Conservation (phyloP, 1,140 invertebrate genomes). For the Drosophila nigromelanica region DNA sequence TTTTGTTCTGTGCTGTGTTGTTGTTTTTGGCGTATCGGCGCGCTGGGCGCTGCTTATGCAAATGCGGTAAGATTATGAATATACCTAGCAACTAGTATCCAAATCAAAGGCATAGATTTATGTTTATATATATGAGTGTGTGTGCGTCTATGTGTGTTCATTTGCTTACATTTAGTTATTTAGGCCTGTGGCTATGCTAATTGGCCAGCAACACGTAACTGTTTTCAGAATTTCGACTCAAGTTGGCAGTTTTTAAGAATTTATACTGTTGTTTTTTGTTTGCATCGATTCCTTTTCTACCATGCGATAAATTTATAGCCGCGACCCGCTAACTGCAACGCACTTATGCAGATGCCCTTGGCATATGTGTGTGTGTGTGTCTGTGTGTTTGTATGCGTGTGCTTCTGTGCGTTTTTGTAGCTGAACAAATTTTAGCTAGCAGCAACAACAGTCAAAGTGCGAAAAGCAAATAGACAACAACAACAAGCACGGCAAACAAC, state of each 20-base stretch:
- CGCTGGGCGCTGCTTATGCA: conserved; percentile 66
- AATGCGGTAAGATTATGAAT: conserved; percentile 66
- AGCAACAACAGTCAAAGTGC: conserved; percentile 47
- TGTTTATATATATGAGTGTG: neutral
- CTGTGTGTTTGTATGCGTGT: conserved; percentile 14
- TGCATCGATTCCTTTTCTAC: conserved; percentile 12
- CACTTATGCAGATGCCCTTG: conserved; percentile 19
- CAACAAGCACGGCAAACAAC: conserved; percentile 3
- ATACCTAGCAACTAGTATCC: conserved; percentile 49
- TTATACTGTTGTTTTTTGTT: neutral
- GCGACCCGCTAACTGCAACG: conserved; percentile 13
- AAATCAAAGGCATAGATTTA: conserved; percentile 7
- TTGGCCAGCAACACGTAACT: conserved; percentile 46
- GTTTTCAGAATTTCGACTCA: conserved; percentile 17
- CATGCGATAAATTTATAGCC: conserved; percentile 33
- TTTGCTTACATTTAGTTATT: neutral
- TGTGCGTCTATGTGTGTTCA: neutral
- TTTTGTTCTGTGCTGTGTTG: conserved; percentile 51
- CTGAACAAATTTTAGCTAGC: conserved; percentile 44
- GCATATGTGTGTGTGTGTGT: conserved; percentile 6
- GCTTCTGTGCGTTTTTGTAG: conserved; percentile 26
- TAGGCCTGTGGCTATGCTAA: conserved; percentile 29
- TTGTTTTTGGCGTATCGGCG: conserved; percentile 37
- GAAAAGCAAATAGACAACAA: conserved; percentile 51
- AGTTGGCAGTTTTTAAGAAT: conserved; percentile 6